These are phyloP conservation scores for Heliconius hortense DNA, from an alignment of 2,888 invertebrate genomes.

Conservation along the genomic window DNA sequence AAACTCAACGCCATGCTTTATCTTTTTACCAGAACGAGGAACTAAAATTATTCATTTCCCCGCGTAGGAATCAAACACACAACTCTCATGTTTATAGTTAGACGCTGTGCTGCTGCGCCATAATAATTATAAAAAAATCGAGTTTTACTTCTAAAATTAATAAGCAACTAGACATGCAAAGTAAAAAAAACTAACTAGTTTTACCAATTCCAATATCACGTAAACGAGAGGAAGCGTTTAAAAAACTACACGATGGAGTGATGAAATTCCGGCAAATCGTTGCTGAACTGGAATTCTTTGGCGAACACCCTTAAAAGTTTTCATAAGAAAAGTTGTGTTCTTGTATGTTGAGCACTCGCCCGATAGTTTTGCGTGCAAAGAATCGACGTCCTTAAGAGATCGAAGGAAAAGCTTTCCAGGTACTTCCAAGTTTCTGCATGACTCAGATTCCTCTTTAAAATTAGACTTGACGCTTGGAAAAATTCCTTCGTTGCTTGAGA, in stretches of 20 bases:
- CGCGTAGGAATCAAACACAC: too few relatives aligned
- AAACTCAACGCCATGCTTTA: too few relatives aligned
- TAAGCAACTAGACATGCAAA: background rate
- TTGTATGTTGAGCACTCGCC: conserved; percentile 47
- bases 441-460: conserved; percentile 31
- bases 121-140: too few relatives aligned
- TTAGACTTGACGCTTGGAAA: conserved; percentile 12
- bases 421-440: conserved; percentile 30
- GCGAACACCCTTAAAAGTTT: conserved; percentile 64
- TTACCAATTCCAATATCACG: conserved; percentile 7
- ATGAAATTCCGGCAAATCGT: conserved; percentile 55
- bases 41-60: too few relatives aligned
- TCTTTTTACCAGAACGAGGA: too few relatives aligned
- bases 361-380: conserved; percentile 45
- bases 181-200: background rate
- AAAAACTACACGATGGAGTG: conserved; percentile 48
- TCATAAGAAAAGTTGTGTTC: conserved; percentile 64
- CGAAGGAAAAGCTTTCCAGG: conserved; percentile 31
- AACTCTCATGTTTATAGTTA: too few relatives aligned
- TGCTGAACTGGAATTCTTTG: conserved; percentile 56
- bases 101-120: too few relatives aligned
- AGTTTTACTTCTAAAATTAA: background rate
- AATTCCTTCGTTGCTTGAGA: conserved; percentile 6
- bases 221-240: conserved; percentile 44
- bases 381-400: conserved; percentile 38